Conservation (phyloP, 1,140 invertebrate species). For the Zaprionus nigranus region DNA sequence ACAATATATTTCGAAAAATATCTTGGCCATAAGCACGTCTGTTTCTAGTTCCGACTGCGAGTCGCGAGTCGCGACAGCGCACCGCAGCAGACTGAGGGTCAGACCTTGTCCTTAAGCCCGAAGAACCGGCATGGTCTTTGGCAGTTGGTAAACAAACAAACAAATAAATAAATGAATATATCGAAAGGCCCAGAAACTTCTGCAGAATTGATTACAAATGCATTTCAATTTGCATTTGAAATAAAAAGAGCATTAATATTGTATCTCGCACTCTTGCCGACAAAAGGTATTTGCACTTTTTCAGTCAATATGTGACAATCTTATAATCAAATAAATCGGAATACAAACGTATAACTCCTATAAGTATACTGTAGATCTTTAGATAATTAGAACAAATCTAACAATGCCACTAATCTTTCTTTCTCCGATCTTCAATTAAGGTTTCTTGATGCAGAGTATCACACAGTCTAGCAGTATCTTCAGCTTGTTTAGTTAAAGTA, state of each 20-base stretch:
- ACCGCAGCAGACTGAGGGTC: slow-evolving; percentile 48
- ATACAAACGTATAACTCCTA: background rate
- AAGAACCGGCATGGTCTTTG: slow-evolving; percentile 55
- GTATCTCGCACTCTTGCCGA: background rate
- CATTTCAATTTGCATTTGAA: slow-evolving; percentile 64
- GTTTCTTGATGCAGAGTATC: background rate
- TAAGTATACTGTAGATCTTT: background rate
- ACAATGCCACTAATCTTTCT: too few species aligned
- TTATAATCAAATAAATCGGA: background rate
- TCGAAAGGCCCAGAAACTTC: slow-evolving; percentile 69
- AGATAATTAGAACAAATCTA: background rate
- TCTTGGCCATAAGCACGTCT: slow-evolving; percentile 43
- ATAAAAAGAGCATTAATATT: slow-evolving; percentile 16
- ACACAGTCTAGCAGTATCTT: background rate
- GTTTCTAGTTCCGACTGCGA: slow-evolving; percentile 39
- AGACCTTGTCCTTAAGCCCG: slow-evolving; percentile 74
- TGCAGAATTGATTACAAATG: slow-evolving; percentile 76
- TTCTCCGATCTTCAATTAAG: too few species aligned
- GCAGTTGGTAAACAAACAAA: slow-evolving; percentile 45
- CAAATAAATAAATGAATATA: slow-evolving; percentile 40
- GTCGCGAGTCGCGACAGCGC: background rate
- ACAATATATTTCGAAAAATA: slow-evolving; percentile 64
- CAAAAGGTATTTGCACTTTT: background rate
- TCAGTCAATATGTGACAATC: background rate
- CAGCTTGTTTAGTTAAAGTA: background rate